A percentile compares a stretch with the other conserved stretches of the same genome.
These are phyloP conservation scores for Edolisoma coerulescens DNA, from an alignment of 2,113 vertebrate genomes.

Conservation along the genomic window DNA sequence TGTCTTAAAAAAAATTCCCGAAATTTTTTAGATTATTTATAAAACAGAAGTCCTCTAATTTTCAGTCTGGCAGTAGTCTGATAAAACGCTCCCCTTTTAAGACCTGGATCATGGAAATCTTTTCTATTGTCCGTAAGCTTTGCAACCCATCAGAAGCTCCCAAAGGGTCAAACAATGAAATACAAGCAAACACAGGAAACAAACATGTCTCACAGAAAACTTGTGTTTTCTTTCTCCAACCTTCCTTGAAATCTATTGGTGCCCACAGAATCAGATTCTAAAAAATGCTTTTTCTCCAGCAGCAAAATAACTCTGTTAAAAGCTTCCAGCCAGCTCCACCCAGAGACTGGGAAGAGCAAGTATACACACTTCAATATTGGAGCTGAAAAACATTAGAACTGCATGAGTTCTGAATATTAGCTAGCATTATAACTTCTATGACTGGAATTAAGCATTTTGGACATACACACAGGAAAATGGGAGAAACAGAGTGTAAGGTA, in stretches of 20 bases:
- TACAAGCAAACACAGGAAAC: rapidly evolving
- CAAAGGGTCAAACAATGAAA: not conserved
- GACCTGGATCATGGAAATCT: not conserved
- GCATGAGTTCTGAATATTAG: not conserved
- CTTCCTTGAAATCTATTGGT: not conserved
- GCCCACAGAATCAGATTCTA: not conserved
- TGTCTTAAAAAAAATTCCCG: not conserved
- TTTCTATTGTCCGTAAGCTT: not conserved
- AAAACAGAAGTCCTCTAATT: not conserved
- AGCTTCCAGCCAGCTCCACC: not conserved
- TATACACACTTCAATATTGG: not conserved
- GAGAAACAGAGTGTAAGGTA: not conserved
- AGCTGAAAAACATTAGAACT: not conserved
- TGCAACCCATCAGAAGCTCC: not conserved
- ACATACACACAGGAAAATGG: not conserved
- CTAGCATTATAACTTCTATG: not conserved
- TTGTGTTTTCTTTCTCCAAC: not conserved
- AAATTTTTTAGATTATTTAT: not conserved
- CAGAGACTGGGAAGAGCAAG: not conserved
- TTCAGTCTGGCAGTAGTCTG: not conserved
- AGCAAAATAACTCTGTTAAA: not conserved
- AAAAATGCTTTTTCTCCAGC: not conserved
- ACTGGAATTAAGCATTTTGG: not conserved
- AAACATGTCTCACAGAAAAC: not conserved
- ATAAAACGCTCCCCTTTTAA: not conserved